These are phyloP conservation scores for Luperina testacea DNA, from an alignment of 2,888 invertebrate genomes.

Conservation along the genomic window DNA sequence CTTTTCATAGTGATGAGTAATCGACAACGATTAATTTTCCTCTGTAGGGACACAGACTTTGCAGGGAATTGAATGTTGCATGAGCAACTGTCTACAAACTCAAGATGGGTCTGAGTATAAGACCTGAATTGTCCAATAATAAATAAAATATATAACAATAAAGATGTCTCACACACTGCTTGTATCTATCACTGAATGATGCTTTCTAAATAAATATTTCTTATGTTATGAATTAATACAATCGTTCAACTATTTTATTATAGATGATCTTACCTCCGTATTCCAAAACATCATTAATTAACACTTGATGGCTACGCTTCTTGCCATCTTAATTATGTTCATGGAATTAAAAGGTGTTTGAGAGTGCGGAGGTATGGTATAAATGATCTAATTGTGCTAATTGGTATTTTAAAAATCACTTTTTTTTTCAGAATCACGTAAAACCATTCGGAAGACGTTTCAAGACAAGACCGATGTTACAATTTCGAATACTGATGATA, in stretches of 20 bases:
- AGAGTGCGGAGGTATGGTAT: not conserved
- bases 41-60: not conserved
- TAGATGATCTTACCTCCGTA: not conserved
- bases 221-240: constrained; percentile 1
- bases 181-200: not conserved
- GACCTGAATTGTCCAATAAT: not conserved
- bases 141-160: constrained; percentile 9
- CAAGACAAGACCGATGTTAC: constrained; percentile 76
- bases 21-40: not conserved
- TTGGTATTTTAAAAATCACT: not conserved
- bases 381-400: not conserved
- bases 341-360: not conserved
- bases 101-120: not conserved
- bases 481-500: constrained; percentile 65
- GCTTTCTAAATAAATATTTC: constrained; percentile 1
- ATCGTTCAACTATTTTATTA: not conserved
- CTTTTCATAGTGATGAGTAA: not conserved
- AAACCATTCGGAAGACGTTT: constrained; percentile 74
- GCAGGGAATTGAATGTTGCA: too few species aligned
- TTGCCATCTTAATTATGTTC: not conserved
- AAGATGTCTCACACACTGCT: constrained; percentile 9
- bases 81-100: not conserved
- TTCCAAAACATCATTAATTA: not conserved
- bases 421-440: constrained; percentile 78
- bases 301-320: not conserved